A percentile compares a stretch with the other conserved stretches of the same genome.
Conservation (phyloP, 2,113 vertebrate species). For the Sigmodon hispidus region DNA sequence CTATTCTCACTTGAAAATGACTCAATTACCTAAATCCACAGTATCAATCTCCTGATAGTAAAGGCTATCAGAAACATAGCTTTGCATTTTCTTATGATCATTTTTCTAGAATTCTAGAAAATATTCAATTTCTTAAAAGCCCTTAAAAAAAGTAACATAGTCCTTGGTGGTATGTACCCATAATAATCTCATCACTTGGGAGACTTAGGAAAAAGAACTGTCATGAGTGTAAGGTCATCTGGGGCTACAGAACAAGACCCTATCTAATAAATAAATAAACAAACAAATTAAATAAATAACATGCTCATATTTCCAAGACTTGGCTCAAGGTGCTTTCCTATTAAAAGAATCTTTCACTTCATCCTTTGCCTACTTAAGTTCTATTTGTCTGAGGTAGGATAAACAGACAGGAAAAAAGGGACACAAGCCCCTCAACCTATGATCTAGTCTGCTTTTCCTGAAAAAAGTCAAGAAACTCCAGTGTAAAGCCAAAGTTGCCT, state of each 20-base stretch:
- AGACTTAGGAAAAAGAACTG: background rate
- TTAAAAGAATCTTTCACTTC: background rate
- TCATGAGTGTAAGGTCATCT: background rate
- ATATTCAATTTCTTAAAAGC: slow-evolving; percentile 4
- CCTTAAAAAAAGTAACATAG: slow-evolving; percentile 32
- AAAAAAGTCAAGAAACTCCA: background rate
- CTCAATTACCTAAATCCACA: background rate
- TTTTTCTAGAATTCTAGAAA: slow-evolving; percentile 21
- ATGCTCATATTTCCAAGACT: background rate
- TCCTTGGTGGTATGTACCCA: background rate
- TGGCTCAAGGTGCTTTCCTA: background rate
- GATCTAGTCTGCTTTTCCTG: background rate
- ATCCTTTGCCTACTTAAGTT: background rate
- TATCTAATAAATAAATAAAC: background rate
- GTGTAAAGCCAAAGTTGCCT: background rate
- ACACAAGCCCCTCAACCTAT: background rate
- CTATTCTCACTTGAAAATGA: slow-evolving; percentile 38
- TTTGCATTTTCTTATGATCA: background rate
- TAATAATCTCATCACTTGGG: background rate
- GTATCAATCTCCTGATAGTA: background rate
- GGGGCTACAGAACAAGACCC: background rate
- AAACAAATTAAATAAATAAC: background rate
- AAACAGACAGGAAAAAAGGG: background rate
- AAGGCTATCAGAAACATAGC: background rate
- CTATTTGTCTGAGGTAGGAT: background rate